Conservation (phyloP, 1,140 invertebrate species). For the Lepidurus apus region DNA sequence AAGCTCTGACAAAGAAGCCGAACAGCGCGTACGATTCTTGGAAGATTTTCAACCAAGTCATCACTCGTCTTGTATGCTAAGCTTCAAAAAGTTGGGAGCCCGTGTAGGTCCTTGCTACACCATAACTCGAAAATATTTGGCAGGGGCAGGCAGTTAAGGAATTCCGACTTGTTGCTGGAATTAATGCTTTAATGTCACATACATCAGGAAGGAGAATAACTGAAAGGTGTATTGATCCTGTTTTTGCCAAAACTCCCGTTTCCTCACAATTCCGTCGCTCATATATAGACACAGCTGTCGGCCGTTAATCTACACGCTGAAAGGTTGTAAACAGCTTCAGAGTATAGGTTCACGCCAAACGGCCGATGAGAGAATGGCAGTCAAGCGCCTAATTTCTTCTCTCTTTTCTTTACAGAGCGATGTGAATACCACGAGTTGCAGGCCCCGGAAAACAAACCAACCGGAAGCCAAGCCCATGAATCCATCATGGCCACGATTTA, state of each 20-base stretch:
- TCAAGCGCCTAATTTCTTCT: background rate
- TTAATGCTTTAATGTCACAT: background rate
- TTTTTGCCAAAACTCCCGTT: background rate
- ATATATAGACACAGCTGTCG: background rate
- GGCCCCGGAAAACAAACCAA: background rate
- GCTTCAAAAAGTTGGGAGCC: background rate
- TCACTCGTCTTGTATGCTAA: background rate
- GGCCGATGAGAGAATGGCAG: background rate
- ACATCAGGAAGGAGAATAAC: background rate
- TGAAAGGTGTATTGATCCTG: background rate
- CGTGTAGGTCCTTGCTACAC: background rate
- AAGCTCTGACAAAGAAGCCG: background rate
- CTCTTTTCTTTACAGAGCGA: background rate
- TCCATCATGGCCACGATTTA: conserved; percentile 13
- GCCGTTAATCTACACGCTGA: background rate
- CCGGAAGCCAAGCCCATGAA: background rate
- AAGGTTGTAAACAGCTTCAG: background rate
- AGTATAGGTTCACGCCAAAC: background rate
- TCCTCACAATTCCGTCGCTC: background rate
- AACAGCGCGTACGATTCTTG: background rate
- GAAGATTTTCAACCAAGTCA: background rate
- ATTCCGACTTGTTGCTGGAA: background rate
- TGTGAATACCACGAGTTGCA: conserved; percentile 1
- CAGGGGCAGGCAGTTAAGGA: background rate
- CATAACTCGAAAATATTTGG: background rate